Conservation (phyloP, 2,797 vertebrate genomes). For the Lutjanus argentimaculatus region DNA sequence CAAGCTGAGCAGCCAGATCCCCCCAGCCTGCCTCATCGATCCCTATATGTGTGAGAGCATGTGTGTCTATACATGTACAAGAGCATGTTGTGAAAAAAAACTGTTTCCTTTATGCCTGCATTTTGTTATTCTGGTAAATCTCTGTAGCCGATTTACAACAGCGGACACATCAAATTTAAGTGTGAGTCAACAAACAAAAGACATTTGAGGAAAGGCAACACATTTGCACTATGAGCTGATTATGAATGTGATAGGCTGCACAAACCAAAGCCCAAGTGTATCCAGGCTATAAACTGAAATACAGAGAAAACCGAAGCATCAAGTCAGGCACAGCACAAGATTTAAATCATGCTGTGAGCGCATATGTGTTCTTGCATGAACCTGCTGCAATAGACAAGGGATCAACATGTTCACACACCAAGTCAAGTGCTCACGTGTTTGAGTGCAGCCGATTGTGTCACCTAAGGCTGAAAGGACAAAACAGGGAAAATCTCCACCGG, state of each 20-base stretch:
- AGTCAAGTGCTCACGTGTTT: conserved; percentile 4
- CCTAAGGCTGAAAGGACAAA: conserved; percentile 3
- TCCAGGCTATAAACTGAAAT: conserved; percentile 18
- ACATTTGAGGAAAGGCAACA: neutral
- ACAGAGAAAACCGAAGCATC: neutral
- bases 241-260: neutral
- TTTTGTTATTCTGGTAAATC: conserved; percentile 55
- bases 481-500: neutral
- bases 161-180: conserved; percentile 13
- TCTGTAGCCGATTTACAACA: conserved; percentile 44
- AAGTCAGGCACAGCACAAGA: conserved; percentile 11
- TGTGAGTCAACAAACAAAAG: conserved; percentile 14
- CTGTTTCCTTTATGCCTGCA: conserved; percentile 15
- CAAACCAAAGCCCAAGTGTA: neutral
- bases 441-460: conserved; percentile 23
- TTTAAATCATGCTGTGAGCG: conserved; percentile 37
- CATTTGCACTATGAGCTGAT: neutral
- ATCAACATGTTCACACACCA: conserved; percentile 56
- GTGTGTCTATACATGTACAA: conserved; percentile 45
- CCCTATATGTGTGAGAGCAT: conserved; percentile 39
- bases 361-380: conserved; percentile 44
- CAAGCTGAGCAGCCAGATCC: conserved; percentile 75
- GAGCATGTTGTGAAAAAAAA: conserved; percentile 17
- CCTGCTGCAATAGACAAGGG: conserved; percentile 40
- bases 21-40: conserved; percentile 71